Base-by-base conservation (phyloP, 2,888 invertebrate genomes). In the Hydrotaea diabolus region DNA sequence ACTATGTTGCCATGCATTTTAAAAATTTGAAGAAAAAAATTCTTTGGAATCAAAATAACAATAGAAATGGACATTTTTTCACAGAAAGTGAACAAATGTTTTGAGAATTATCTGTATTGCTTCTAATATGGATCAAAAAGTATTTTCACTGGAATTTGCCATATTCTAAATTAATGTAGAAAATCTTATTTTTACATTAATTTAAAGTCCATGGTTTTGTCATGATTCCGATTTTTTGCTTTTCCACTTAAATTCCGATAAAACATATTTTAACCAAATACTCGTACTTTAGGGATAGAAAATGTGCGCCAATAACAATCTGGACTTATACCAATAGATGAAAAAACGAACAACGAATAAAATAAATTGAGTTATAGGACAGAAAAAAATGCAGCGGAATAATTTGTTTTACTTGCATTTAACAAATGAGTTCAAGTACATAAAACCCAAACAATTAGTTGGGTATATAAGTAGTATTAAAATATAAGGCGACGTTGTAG, bases 391-490 rank as follows among this genome's bases (percentile, higher is more conserved):
- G 23, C 71, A 31, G 53, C 53, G 43, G 15, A 46, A 74, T 74
- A 74, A 62, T 74, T 74, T 46, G 74, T 64, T 31, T 49, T 57
- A 31, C 46, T 62, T 59, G 43, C 19, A 49, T 11, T 69, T 59
- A 15, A 66, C 64, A 62, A 62, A 62, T 23, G 39, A 76, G 55
- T 66, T 76, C 76, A 76, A 76, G 66, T 76, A 53, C 23, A 31
- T 66, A 66, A 66, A 53, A 66, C 76, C 59, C 11, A 66, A 55
- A 53, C 49, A 64, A 64, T 76, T 76, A 76, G 64, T 57, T 76
- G 64, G 53, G 49, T 53, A 53, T 64, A 76, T 23, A 39, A 55
- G 66, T 77, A 43, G 64, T 53, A 55, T 77, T 77, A 69, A 39
- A 77, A 55, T 77, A 77, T 77, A 57, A 57, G 55, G 39, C 31